Evolutionary conservation across 2,797 vertebrate genomes (phyloP).

Genomic region (Catharus ustulatus): DNA sequence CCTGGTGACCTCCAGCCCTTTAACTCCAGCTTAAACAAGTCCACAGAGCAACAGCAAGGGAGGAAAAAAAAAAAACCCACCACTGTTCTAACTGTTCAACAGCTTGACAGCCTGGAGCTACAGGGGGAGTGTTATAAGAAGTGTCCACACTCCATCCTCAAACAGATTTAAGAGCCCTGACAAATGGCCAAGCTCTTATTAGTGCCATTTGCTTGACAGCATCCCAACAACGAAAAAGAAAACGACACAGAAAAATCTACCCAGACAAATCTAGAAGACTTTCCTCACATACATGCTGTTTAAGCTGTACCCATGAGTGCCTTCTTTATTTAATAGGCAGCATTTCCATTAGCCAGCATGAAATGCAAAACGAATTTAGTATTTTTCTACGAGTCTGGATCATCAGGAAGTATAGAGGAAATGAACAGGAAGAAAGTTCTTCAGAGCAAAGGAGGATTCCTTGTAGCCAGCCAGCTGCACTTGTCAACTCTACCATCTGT

Average conservation of each 20-base stretch:
- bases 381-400: not conserved
- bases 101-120: slow-evolving; percentile 67
- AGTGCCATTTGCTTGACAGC: slow-evolving; percentile 48
- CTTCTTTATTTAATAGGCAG: not conserved
- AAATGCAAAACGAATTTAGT: not conserved
- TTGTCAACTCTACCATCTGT: slow-evolving; percentile 65
- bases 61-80: not conserved
- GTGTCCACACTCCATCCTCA: slow-evolving; percentile 50
- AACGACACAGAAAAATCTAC: not conserved
- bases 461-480: slow-evolving; percentile 54
- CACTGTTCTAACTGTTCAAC: slow-evolving; percentile 20
- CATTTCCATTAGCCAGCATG: not conserved
- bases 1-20: not conserved
- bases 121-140: slow-evolving; percentile 13
- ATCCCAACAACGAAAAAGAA: not conserved
- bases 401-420: slow-evolving; percentile 46
- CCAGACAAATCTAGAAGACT: not conserved
- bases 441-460: slow-evolving; percentile 62
- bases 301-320: not conserved
- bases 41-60: not conserved
- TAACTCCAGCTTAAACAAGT: not conserved
- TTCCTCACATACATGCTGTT: not conserved
- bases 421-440: slow-evolving; percentile 60
- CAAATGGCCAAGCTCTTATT: slow-evolving; percentile 55
- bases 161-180: slow-evolving; percentile 59